phyloP scores from a whole-genome alignment of 2,113 vertebrate species.

The Hippocampus comes region DNA sequence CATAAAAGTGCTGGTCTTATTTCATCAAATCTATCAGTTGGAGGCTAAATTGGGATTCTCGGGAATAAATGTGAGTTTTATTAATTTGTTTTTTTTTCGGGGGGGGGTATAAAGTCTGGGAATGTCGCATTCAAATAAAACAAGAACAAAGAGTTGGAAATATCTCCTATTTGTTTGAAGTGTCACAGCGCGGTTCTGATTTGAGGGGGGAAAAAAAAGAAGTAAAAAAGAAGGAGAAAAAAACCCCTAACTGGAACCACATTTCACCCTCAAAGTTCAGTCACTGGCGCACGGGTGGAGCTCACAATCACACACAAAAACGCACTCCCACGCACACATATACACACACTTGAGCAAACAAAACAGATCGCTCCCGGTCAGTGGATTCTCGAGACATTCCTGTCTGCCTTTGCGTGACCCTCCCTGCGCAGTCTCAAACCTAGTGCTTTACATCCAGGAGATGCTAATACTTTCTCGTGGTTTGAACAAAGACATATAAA shows the following conservation, averaged over 20 bases:
- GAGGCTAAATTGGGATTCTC: background rate
- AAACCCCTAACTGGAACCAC: constrained; percentile 68
- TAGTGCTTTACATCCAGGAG: constrained; percentile 17
- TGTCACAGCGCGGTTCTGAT: constrained; percentile 63
- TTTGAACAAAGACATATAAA: background rate
- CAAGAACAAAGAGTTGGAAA: constrained; percentile 62
- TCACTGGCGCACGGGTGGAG: constrained; percentile 61
- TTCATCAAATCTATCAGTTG: background rate
- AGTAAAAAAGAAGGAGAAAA: constrained; percentile 16
- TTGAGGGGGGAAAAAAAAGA: constrained; percentile 23
- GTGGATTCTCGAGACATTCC: constrained; percentile 67
- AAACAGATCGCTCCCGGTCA: constrained; percentile 61
- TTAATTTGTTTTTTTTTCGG: no score
- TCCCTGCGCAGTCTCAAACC: constrained; percentile 49
- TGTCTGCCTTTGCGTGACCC: constrained; percentile 62
- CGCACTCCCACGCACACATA: background rate
- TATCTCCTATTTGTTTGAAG: constrained; percentile 68
- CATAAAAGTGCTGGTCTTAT: background rate
- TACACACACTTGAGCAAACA: constrained; percentile 62
- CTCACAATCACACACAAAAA: constrained; percentile 16
- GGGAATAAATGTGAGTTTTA: background rate
- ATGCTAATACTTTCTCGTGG: constrained; percentile 39
- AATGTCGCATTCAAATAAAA: constrained; percentile 54
- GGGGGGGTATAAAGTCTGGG: constrained; percentile 32
- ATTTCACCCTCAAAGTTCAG: constrained; percentile 66